Conservation (phyloP, 2,888 invertebrate species). For the Drosophila yooni region DNA sequence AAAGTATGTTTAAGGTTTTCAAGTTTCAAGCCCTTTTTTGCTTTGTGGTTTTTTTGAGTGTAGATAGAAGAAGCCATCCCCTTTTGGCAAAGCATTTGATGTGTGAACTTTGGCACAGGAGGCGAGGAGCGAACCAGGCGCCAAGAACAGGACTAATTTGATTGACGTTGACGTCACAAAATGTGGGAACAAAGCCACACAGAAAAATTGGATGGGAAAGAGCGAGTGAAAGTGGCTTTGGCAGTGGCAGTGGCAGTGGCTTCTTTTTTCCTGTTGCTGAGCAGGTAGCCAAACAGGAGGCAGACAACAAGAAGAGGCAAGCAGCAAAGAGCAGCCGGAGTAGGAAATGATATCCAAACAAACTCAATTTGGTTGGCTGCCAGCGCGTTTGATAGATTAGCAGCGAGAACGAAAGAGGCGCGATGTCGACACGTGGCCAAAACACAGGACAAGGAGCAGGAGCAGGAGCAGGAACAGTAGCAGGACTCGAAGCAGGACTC, state of each 20-base stretch:
- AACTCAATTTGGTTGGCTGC: conserved; percentile 75
- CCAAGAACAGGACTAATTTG: conserved; percentile 64
- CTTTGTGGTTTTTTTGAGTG: neutral
- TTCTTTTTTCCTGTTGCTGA: conserved; percentile 19
- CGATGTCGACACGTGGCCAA: conserved; percentile 70
- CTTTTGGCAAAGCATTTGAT: conserved; percentile 54
- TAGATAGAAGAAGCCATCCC: conserved; percentile 35
- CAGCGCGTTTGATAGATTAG: conserved; percentile 82
- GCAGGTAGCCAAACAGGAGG: conserved; percentile 58
- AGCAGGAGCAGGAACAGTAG: neutral
- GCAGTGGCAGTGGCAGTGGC: conserved; percentile 56
- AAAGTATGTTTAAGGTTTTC: too few relatives aligned
- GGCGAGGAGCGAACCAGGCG: conserved; percentile 9
- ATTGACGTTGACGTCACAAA: conserved; percentile 71
- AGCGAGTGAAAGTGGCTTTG: conserved; percentile 59
- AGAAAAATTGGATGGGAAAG: conserved; percentile 21
- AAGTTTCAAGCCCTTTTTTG: too few relatives aligned
- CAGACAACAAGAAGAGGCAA: neutral
- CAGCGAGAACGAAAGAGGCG: conserved; percentile 80
- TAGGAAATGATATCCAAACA: conserved; percentile 71
- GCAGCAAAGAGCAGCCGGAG: conserved; percentile 1
- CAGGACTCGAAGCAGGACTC: neutral
- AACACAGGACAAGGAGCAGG: conserved; percentile 11
- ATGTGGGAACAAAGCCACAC: conserved; percentile 58
- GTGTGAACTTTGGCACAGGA: conserved; percentile 69